Base-by-base conservation (phyloP, 2,113 vertebrate genomes). In the Nothocercus julius region DNA sequence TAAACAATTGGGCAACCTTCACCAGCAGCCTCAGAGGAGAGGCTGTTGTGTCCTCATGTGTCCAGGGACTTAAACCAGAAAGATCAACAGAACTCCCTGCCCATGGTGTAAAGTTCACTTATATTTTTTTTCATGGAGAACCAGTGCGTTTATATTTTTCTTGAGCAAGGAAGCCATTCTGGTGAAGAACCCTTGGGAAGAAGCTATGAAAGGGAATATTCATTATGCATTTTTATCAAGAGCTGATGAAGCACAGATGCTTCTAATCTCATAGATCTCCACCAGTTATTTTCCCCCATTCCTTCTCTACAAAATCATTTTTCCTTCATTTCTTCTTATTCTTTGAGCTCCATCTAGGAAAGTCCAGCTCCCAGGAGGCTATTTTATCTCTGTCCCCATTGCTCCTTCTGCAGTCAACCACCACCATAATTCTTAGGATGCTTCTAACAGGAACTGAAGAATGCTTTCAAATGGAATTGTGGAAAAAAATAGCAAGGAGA, bases 1-100 rank as follows among this genome's bases (percentile, higher is more conserved):
- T 56, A 88, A 94, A 86, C 36, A 89, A 28, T 30, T 84, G 83
- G 56, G 73, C 80, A 94, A 92, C 45, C 66, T 44, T 49, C 24
- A 85, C 4, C 63, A 40, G 20, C 2, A 2, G 49, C 88, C 66
- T 58, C 45, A 59, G 25, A 64, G 42, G 51, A 36, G 67, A 16
- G 44, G 40, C 13, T 42, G 40, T 13, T 42, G 40, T 42, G 40
- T 42, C 45, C 62, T 34, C 68, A 0, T 21, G 47, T 45, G 18
- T 47, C 67, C 72, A 0, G 3, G 8, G 67, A 51, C 64, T 45
- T 25, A 54, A 27, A 14, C 1, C 0, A 3, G 11, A 42, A 92
- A 67, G 68, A 86, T 80, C 76, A 81, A 75, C 19, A 92, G 28
- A 88, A 42, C 56, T 84, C 83, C 74, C 36, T 38, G 76, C 34